Conservation (phyloP, 2,888 invertebrate species). For the Linyphia triangularis region DNA sequence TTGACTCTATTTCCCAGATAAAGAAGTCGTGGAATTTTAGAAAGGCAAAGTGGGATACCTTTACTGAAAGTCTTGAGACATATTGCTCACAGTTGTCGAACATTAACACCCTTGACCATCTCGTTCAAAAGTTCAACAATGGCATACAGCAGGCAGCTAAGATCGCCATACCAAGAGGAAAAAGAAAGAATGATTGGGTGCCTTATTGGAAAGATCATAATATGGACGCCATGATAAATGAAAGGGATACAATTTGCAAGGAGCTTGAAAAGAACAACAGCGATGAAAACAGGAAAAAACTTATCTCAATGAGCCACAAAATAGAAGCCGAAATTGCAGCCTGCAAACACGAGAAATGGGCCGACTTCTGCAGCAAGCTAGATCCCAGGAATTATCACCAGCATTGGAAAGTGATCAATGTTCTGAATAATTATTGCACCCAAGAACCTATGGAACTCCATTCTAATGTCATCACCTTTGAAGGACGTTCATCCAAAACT, state of each 20-base stretch:
- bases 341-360: conserved; percentile 27
- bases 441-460: no score
- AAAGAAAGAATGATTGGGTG: conserved; percentile 15
- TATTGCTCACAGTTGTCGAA: background rate
- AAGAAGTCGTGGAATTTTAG: conserved; percentile 37
- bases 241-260: background rate
- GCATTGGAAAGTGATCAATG: conserved; percentile 17
- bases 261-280: conserved; percentile 28
- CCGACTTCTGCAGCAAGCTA: conserved; percentile 19
- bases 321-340: conserved; percentile 5
- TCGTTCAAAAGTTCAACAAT: background rate
- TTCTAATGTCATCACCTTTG: background rate
- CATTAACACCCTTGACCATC: background rate
- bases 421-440: background rate
- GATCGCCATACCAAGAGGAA: conserved; percentile 9
- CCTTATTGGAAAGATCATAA: conserved; percentile 28
- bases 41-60: conserved; percentile 21
- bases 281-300: background rate
- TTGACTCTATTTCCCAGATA: background rate
- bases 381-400: conserved; percentile 34
- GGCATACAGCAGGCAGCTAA: background rate
- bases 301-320: background rate
- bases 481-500: background rate
- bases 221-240: conserved; percentile 8
- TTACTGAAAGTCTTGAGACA: conserved; percentile 2